Evolutionary conservation across 2,888 invertebrate genomes (phyloP), one percentile per base, ranked within the genome.

Genomic region (Habrosyne pyritoides): DNA sequence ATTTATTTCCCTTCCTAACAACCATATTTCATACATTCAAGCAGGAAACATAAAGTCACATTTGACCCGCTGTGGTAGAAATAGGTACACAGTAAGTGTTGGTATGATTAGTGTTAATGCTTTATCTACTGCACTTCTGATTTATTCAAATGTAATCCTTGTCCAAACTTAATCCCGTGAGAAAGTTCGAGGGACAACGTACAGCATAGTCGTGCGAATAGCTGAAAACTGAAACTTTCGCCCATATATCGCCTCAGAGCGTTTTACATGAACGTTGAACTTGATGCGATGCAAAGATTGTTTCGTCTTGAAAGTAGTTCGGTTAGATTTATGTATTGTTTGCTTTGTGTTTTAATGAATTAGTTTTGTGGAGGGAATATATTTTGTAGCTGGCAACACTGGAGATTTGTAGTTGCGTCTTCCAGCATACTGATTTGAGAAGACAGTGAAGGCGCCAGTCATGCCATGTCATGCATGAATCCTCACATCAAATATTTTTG

Each of bases 171-270:
- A 42, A 42, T 42, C 42, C 42, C 42, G 42, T 18, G 18, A 18
- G 42, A 42, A 50, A 59, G 61, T 61, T 66, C 55, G n/a, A 56
- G 59, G 53, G 59, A 50, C 24, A 52, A 28, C 30, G 24, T 33
- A 55, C 10, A 55, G 53, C 54, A 49, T 54, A 56, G 30, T 54
- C 49, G 47, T 42, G 52, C 42, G 18, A 42, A 53, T 52, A 50
- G 53, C 48, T 60, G 59, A 59, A 66, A 67, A 61, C 62, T 56
- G 61, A 66, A 78, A 78, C 66, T 78, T 76, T 55, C 54, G 48
- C 52, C 65, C 71, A 71, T 79, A 74, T 69, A 79, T 78, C 70
- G 75, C 75, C 70, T 73, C 59, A 56, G 46, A 52, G n/a, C 64
- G 55, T 55, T 60, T 57, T 59, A 51, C 56, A 52, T 48, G 33